Base-by-base conservation (phyloP, 2,797 vertebrate species). In the Sorex maritimensis region DNA sequence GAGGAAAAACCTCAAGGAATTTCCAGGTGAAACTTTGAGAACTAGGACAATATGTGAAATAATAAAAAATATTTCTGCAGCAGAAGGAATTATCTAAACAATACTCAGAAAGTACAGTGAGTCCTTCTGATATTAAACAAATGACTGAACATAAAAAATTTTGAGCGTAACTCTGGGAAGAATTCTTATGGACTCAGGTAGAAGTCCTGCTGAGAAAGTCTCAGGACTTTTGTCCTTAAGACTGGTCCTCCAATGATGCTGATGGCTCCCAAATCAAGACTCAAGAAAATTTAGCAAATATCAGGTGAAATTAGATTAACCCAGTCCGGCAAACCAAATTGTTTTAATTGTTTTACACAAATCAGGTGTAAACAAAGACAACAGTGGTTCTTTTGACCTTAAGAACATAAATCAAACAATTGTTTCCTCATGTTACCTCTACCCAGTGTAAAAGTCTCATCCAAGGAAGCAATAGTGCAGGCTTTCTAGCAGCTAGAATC, bases 71-170 rank as follows among this genome's bases (percentile, higher is more conserved):
- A 79, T 46, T 91, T 11, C 0, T 85, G 46, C 61, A 87, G 41
- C 87, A 95, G 92, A 3, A 81, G 68, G 78, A 84, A 79, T 94
- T 92, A 68, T 28, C 88, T 91, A 85, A 87, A 63, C 67, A 75
- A 72, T 44, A 8, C 24, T 86, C 65, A 86, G 81, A 91, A 90
- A 84, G 73, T 28, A 71, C 88, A 77, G n/a, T 38, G 58, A 91
- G n/a, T 55, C 80, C 55, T 90, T 61, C 67, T 74, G 10, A 74
- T 74, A 41, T 46, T 38, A 94, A 85, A 55, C 28, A 77, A 94
- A 91, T 41, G 30, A 26, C 34, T 34, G 17, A 79, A 3, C 26
- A 77, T 5, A 80, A 52, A 80, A 65, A 24, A 88, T 34, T 65
- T 74, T 74, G 28, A 68, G 34, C 68, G 77, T 58, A 84, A 55